Evolutionary conservation across 2,888 invertebrate genomes (phyloP).

Genomic region (Tachina fera): DNA sequence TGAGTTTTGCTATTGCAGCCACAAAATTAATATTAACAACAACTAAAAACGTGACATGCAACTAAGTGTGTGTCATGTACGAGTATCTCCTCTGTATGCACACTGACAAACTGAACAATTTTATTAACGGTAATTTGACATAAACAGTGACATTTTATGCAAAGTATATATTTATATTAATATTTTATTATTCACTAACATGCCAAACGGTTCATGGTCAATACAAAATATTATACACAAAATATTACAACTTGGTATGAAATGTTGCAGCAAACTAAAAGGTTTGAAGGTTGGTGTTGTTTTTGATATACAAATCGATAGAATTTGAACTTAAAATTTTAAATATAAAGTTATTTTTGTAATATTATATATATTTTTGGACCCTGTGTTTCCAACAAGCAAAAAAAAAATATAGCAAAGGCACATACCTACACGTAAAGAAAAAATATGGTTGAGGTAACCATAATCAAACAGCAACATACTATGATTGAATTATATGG

Average conservation of each 20-base stretch:
- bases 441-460: no score
- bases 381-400: no score
- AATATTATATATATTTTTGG: no score
- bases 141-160: slow-evolving; percentile 61
- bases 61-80: slow-evolving; percentile 56
- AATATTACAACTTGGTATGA: not conserved
- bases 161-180: not conserved
- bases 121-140: slow-evolving; percentile 70
- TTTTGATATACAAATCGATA: slow-evolving; percentile 9
- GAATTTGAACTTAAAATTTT: no score
- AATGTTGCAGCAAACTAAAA: slow-evolving; percentile 1
- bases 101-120: slow-evolving; percentile 58
- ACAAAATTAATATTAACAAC: slow-evolving; percentile 8
- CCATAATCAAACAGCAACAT: no score
- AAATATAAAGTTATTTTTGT: no score
- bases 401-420: no score
- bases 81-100: slow-evolving; percentile 2
- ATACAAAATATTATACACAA: not conserved
- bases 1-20: slow-evolving; percentile 26
- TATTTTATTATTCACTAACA: slow-evolving; percentile 17
- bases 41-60: slow-evolving; percentile 66
- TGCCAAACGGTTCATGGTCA: slow-evolving; percentile 29
- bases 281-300: not conserved
- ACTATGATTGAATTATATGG: no score
- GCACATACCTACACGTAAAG: no score